Percentiles rank a stretch among this genome's conserved stretches.
phyloP scores from a whole-genome alignment of 2,888 invertebrate genomes.

The Chaetogeoica ovagalla region DNA sequence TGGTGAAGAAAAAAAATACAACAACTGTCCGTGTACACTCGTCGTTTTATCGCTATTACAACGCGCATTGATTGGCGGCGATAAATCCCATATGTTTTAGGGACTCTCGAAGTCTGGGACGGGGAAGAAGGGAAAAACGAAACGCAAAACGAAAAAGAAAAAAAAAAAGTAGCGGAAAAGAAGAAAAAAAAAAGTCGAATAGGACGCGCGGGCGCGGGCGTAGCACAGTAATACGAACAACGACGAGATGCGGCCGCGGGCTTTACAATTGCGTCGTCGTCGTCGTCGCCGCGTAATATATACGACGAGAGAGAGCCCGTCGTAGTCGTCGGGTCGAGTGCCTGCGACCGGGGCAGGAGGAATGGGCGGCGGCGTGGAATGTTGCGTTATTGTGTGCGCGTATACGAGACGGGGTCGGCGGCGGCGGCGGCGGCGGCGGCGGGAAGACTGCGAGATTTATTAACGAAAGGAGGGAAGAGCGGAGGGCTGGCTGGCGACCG shows the following conservation, averaged over 20 bases:
- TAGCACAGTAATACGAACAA: no score
- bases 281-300: neutral
- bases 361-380: neutral
- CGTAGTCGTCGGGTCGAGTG: no score
- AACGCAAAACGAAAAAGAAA: neutral
- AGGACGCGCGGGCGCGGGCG: no score
- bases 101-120: neutral
- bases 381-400: conserved; percentile 1
- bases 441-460: conserved; percentile 39
- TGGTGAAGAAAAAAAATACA: neutral
- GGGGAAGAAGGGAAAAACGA: neutral
- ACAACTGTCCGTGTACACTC: conserved; percentile 6
- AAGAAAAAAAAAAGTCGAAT: neutral
- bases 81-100: conserved; percentile 28
- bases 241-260: neutral
- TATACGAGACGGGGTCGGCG: neutral
- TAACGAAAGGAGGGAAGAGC: neutral
- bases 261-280: no score
- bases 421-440: neutral
- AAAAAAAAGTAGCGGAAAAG: neutral
- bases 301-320: neutral
- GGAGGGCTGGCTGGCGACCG: no score
- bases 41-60: no score
- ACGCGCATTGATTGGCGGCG: conserved; percentile 37
- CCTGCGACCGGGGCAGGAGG: no score